These are phyloP conservation scores for Nyctibius bracteatus DNA, from an alignment of 2,113 vertebrate species.

Conservation along the genomic window DNA sequence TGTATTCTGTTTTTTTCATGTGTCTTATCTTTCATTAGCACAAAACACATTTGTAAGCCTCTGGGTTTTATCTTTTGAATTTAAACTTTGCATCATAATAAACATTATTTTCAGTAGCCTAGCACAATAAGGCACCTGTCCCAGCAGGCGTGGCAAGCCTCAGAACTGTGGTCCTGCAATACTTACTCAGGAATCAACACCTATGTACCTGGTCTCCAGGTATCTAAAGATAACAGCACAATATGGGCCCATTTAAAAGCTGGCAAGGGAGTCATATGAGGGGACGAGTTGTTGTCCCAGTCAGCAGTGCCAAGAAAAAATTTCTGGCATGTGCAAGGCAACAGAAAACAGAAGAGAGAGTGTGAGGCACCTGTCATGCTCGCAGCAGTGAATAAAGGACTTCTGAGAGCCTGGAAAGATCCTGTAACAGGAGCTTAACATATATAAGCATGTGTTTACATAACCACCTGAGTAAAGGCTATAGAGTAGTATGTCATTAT, in stretches of 20 bases:
- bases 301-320: neutral
- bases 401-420: neutral
- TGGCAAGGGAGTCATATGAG: neutral
- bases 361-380: neutral
- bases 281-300: fast-evolving
- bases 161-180: neutral
- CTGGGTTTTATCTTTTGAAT: neutral
- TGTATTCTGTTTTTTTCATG: neutral
- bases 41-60: neutral
- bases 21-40: neutral
- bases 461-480: neutral
- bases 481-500: neutral
- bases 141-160: neutral
- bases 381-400: neutral
- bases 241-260: neutral
- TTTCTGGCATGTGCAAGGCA: neutral
- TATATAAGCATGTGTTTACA: neutral
- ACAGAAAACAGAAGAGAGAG: neutral
- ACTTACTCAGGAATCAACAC: neutral
- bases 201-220: neutral
- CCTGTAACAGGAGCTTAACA: neutral
- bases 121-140: neutral
- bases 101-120: neutral
- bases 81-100: neutral
- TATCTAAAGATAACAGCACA: neutral